Evolutionary conservation across 2,888 invertebrate species (phyloP).

Genomic region (Agrochola litura): DNA sequence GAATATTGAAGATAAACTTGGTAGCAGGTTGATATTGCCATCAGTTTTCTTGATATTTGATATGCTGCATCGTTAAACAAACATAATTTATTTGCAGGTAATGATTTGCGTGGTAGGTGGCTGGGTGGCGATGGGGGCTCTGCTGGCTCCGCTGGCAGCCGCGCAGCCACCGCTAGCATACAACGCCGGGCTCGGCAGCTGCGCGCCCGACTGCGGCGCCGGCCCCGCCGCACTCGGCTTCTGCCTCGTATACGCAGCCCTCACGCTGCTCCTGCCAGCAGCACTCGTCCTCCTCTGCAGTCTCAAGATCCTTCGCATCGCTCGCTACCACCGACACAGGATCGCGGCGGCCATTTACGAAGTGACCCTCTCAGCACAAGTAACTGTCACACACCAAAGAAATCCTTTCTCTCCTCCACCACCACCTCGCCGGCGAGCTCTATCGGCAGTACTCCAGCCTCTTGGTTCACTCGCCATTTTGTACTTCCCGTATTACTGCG

Average conservation of each 20-base stretch:
- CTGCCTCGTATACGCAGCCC: conserved; percentile 91
- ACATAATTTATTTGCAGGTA: conserved; percentile 83
- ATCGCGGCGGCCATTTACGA: conserved; percentile 96
- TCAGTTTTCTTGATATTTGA: background rate
- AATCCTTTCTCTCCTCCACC: conserved; percentile 94
- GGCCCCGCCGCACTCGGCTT: conserved; percentile 92
- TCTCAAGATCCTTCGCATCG: conserved; percentile 92
- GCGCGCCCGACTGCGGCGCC: conserved; percentile 92
- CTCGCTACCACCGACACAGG: conserved; percentile 94
- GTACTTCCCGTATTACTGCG: conserved; percentile 94
- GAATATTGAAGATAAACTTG: background rate
- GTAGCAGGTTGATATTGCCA: background rate
- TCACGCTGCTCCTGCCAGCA: conserved; percentile 93
- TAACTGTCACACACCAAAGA: conserved; percentile 95
- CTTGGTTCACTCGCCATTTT: conserved; percentile 93
- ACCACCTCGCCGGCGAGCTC: conserved; percentile 91
- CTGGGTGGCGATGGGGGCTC: conserved; percentile 92
- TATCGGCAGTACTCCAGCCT: conserved; percentile 93
- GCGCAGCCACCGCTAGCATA: conserved; percentile 87
- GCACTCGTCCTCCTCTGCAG: conserved; percentile 93
- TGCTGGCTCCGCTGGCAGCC: conserved; percentile 92
- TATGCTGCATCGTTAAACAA: background rate
- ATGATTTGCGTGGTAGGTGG: conserved; percentile 92
- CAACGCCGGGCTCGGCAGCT: conserved; percentile 90
- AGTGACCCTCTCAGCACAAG: conserved; percentile 95